Percentiles rank a stretch among this genome's conserved stretches.
Evolutionary conservation across 2,797 vertebrate genomes (phyloP).

Genomic region (Falco berigora): DNA sequence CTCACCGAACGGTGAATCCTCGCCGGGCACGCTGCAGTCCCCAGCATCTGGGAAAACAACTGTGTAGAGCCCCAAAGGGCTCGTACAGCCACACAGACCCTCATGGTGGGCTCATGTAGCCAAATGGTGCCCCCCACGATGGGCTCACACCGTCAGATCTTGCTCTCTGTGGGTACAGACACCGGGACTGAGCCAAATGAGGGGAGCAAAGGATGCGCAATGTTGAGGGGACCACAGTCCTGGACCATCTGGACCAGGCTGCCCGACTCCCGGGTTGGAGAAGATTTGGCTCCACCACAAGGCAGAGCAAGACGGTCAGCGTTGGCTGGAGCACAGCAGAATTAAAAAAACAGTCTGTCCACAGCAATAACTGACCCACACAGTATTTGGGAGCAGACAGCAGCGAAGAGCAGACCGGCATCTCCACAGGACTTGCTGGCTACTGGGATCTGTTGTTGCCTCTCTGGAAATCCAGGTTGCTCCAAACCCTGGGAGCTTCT

Average conservation of each 20-base stretch:
- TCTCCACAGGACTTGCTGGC: not conserved
- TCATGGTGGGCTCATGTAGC: fast-evolving
- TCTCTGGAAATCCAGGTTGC: not conserved
- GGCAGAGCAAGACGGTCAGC: not conserved
- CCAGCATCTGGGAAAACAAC: not conserved
- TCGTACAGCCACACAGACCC: not conserved
- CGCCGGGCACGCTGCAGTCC: fast-evolving
- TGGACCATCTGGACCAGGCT: not conserved
- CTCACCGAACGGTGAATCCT: fast-evolving
- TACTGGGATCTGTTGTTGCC: not conserved
- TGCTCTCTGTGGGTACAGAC: not conserved
- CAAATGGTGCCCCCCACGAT: fast-evolving
- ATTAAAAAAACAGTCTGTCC: not conserved
- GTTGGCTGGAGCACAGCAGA: not conserved
- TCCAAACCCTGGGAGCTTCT: not conserved
- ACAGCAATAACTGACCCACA: not conserved
- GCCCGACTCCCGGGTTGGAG: not conserved
- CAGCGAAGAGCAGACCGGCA: not conserved
- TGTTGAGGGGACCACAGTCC: not conserved
- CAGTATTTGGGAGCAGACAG: not conserved
- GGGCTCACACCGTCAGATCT: not conserved
- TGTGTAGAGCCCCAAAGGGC: not conserved
- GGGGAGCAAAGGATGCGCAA: fast-evolving
- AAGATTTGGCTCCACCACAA: not conserved
- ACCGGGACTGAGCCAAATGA: not conserved